These are phyloP conservation scores for Anolis sagrei DNA, from an alignment of 2,113 vertebrate genomes.

Conservation along the genomic window DNA sequence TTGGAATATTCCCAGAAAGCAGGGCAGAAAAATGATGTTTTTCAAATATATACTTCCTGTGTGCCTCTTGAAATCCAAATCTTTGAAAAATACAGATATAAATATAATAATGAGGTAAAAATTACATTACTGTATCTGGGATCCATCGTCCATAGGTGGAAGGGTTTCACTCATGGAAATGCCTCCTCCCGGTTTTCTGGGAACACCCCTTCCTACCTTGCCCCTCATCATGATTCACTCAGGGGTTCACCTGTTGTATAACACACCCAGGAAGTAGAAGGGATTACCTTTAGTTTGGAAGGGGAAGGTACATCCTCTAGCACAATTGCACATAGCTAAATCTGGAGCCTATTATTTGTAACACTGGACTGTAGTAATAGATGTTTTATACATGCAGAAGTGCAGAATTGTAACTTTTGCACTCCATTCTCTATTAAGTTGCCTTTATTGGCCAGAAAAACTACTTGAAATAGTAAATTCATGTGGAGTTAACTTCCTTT, in stretches of 20 bases:
- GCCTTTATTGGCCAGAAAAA: slow-evolving; percentile 37
- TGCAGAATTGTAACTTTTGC: neutral
- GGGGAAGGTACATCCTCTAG: too few relatives aligned
- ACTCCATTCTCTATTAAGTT: neutral
- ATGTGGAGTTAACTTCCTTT: neutral
- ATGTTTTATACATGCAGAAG: neutral
- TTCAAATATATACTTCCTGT: neutral
- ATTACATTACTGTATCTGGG: neutral
- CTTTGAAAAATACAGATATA: neutral
- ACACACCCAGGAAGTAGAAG: too few relatives aligned
- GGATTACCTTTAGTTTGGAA: too few relatives aligned
- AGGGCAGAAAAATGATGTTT: neutral
- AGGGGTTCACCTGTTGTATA: too few relatives aligned
- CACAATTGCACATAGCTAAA: neutral
- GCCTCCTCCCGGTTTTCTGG: too few relatives aligned
- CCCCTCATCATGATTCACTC: too few relatives aligned
- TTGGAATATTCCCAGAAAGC: neutral
- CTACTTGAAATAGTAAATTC: slow-evolving; percentile 1
- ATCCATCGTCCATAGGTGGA: too few relatives aligned
- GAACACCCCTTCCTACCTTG: too few relatives aligned
- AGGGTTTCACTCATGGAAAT: too few relatives aligned
- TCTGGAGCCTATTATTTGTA: neutral
- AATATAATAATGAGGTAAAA: neutral
- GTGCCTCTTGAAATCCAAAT: neutral
- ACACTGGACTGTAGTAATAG: neutral